phyloP scores from a whole-genome alignment of 1,140 invertebrate species.

The Triops longicaudatus region DNA sequence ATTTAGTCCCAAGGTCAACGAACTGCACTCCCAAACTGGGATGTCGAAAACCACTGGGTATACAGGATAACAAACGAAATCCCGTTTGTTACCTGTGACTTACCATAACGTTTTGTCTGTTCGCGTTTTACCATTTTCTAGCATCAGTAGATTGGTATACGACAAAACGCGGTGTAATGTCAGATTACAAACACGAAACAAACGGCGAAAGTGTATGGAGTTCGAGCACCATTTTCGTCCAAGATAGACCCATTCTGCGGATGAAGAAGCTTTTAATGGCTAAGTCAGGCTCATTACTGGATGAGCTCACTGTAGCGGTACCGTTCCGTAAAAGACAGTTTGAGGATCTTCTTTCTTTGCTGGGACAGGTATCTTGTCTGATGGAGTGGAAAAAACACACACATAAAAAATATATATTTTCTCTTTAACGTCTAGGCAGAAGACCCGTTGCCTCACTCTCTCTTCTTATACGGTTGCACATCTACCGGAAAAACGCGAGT shows the following conservation, averaged over 20 bases:
- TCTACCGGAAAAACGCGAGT: slow-evolving; percentile 70
- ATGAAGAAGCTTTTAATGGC: not conserved
- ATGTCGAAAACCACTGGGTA: not conserved
- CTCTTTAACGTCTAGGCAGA: slow-evolving; percentile 33
- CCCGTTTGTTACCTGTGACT: not conserved
- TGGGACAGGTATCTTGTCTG: slow-evolving; percentile 4
- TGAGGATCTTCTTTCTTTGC: slow-evolving; percentile 11
- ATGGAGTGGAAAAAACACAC: too few relatives aligned
- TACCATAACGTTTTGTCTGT: not conserved
- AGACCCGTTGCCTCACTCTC: slow-evolving; percentile 50
- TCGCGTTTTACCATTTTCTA: not conserved
- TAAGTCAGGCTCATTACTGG: not conserved
- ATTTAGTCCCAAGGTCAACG: not conserved
- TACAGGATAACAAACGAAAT: not conserved
- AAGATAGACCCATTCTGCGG: not conserved
- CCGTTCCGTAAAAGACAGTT: slow-evolving; percentile 24
- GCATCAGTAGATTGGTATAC: not conserved
- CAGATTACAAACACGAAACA: not conserved
- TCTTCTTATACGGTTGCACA: slow-evolving; percentile 69
- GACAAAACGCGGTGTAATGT: not conserved
- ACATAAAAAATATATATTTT: not conserved
- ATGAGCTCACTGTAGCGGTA: not conserved
- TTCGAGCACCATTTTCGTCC: not conserved
- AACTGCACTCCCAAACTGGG: not conserved
- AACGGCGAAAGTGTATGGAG: not conserved